A percentile compares a stretch with the other conserved stretches of the same genome.
These are phyloP conservation scores for Polyploca ridens DNA, from an alignment of 2,888 invertebrate species.

Conservation along the genomic window DNA sequence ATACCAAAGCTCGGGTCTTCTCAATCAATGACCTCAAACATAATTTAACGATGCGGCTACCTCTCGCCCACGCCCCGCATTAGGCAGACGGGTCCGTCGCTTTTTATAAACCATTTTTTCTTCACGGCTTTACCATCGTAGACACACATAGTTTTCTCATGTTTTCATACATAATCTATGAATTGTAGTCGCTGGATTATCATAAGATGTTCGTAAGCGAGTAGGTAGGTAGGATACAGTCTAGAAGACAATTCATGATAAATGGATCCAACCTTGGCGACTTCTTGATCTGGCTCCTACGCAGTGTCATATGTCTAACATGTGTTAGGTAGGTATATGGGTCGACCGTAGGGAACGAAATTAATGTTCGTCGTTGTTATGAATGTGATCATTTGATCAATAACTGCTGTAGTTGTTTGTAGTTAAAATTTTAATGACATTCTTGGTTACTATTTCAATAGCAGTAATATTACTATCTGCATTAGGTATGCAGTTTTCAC, in stretches of 20 bases:
- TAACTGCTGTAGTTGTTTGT: constrained; percentile 46
- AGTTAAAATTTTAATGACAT: constrained; percentile 23
- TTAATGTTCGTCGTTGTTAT: constrained; percentile 41
- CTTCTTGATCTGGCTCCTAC: constrained; percentile 78
- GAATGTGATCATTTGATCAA: constrained; percentile 5
- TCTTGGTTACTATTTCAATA: constrained; percentile 18
- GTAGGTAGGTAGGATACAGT: constrained; percentile 35
- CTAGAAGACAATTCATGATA: constrained; percentile 70
- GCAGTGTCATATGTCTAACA: constrained; percentile 66
- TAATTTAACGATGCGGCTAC: constrained; percentile 70
- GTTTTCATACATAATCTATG: neutral
- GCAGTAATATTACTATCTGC: neutral
- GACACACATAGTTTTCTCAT: constrained; percentile 22
- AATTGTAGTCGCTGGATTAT: constrained; percentile 18
- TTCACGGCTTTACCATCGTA: constrained; percentile 50
- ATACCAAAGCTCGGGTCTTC: constrained; percentile 48
- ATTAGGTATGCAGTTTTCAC: constrained; percentile 15
- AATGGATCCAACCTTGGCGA: constrained; percentile 81
- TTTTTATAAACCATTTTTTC: constrained; percentile 64
- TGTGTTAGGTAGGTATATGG: constrained; percentile 75
- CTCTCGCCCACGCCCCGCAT: constrained; percentile 69
- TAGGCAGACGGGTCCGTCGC: constrained; percentile 51
- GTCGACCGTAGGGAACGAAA: constrained; percentile 61
- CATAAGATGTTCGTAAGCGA: constrained; percentile 40
- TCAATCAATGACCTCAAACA: constrained; percentile 78